These are phyloP conservation scores for Dasysyrphus albostriatus DNA, from an alignment of 2,888 invertebrate genomes.

Conservation along the genomic window DNA sequence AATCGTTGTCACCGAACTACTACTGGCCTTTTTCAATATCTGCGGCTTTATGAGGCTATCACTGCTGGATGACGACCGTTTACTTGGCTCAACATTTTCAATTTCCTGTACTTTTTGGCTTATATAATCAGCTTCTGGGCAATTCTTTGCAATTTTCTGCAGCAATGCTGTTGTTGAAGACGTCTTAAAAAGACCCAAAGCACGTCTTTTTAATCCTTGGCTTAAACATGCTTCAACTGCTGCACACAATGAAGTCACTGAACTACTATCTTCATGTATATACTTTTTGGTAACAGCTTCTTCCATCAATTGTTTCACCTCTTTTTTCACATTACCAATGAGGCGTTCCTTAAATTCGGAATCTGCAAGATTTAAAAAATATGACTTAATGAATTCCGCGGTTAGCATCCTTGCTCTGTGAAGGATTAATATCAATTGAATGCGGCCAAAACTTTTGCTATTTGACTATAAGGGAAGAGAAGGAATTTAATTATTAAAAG, in stretches of 20 bases:
- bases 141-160: constrained; percentile 95
- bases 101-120: constrained; percentile 91
- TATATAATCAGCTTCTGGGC: constrained; percentile 90
- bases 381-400: constrained; percentile 61
- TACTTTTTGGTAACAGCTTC: constrained; percentile 97
- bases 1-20: constrained; percentile 82
- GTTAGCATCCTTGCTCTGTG: constrained; percentile 52
- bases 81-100: constrained; percentile 88
- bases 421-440: constrained; percentile 41
- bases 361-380: constrained; percentile 76
- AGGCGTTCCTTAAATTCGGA: constrained; percentile 90
- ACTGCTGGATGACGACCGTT: constrained; percentile 87
- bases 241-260: constrained; percentile 94
- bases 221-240: constrained; percentile 95
- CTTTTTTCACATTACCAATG: constrained; percentile 93
- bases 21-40: constrained; percentile 88
- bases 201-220: constrained; percentile 88
- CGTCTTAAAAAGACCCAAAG: constrained; percentile 94
- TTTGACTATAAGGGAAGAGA: constrained; percentile 8
- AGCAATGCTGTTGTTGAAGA: constrained; percentile 96
- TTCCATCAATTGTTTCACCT: constrained; percentile 98
- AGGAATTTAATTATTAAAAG: constrained; percentile 63
- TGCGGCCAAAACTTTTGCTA: constrained; percentile 37
- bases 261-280: constrained; percentile 96
- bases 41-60: constrained; percentile 88